Base-by-base conservation (phyloP, 2,797 vertebrate species). In the Enteromius thamalakanensis region DNA sequence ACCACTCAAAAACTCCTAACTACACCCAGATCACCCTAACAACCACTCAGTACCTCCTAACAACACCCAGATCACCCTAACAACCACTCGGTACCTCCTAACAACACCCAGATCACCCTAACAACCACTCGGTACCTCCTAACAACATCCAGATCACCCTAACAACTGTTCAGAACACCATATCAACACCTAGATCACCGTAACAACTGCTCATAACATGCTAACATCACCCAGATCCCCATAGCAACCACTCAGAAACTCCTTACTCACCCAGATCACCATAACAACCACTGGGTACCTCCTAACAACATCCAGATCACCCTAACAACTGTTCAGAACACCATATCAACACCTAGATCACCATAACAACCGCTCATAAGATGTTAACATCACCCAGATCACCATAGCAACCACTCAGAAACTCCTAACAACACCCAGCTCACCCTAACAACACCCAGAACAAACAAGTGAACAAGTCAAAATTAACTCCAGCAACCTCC, bases 121-220 rank as follows among this genome's bases (percentile, higher is more conserved):
- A 37, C 34, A 37, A 37, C 34, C 34, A 6, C 34, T 37, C 34
- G 4, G 34, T 37, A 37, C 5, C 34, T 37, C 34, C 34, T 37
- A 37, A 37, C 34, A 37, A 37, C 34, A 34, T 34, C 34, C 34
- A 34, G 34, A 5, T 34, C 34, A 34, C 34, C 34, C 34, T 34
- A 34, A n/a, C 53, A 10, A 21, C 51, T 7, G 0, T 6, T 55
- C 3, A 11, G 4, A 34, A 34, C 34, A 55, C 1, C 21, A 2
- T n/a, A 8, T 8, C 21, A 55, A n/a, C n/a, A 11, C 21, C 4
- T 3, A 58, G 10, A 58, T 11, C n/a, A 12, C 0, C 10, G 9
- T 11, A 11, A 11, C 8, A 23, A 3, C n/a, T 0, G 1, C 0
- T n/a, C 51, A n/a, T 7, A 53, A 53, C 19, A 21, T 0, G 1